Base-by-base conservation (phyloP, 2,797 vertebrate species). In the Poliocrania exsul region DNA sequence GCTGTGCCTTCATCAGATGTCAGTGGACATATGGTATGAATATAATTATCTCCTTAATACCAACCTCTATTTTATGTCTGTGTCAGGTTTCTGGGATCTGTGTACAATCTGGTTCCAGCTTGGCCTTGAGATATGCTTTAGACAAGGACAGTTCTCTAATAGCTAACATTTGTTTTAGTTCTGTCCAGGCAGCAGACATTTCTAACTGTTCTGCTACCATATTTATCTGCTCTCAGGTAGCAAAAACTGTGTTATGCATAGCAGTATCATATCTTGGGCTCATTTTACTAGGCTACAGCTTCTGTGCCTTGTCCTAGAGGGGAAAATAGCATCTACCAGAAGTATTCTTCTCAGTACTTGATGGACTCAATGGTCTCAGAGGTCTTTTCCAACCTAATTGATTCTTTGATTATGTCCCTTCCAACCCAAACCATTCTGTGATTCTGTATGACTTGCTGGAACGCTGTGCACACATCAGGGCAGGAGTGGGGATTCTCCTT, bases 401-500 rank as follows among this genome's bases (percentile, higher is more conserved):
- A 49, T 62, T 56, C 13, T 75, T 42, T 54, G 26, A 42, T 44
- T n/a, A 17, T 17, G 23, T 44, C 35, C 42, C 23, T 56, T 75
- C 62, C 16, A 42, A n/a, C 4, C 42, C 26, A 61, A 61, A 40
- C 26, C 8, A 13, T 42, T 42, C 57, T 37, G 33, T 28, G 58
- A 38, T 38, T 60, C 35, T 42, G 5, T 21, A n/a, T 23, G 40
- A n/a, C 83, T 95, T 87, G 49, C 65, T 90, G 83, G 95, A 94
- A 87, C 25, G 23, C 90, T 95, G 69, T 75, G 81, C 78, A 54
- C 14, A 18, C 16, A 42, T 56, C 47, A 87, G 83, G 70, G 85
- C 92, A 97, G 77, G 64, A 69, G 91, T 10, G 35, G 28, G 17
- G 84, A 82, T 87, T 95, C 92, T 92, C 83, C 72, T 88, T 64